Evolutionary conservation across 2,113 vertebrate genomes (phyloP), one percentile per base, ranked within the genome.

Genomic region (Leptosomus discolor): DNA sequence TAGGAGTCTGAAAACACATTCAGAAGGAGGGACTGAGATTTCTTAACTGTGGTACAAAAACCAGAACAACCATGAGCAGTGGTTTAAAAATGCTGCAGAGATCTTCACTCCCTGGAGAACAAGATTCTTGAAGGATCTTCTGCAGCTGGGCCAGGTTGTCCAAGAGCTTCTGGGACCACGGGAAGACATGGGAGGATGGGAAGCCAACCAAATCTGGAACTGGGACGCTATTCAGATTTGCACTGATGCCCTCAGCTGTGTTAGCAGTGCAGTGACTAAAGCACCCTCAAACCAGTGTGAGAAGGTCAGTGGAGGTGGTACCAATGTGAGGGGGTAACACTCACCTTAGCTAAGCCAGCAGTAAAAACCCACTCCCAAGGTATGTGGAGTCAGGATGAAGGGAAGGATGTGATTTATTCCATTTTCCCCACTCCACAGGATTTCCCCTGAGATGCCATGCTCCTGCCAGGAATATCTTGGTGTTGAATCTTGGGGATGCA

Each of bases 381-480:
- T 41, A 39, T 5, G 18, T 8, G 7, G 34, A 43, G 5, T 43
- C 34, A 68, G 51, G 67, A 32, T 71, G 13, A 15, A 37, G 46
- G 68, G 39, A 73, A 64, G 24, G 10, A 21, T 16, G 50, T 7
- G 16, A 64, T 64, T 90, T 75, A 51, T 80, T 88, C 39, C 19
- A 7, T 68, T 68, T 51, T 24, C 11, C 23, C 43, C 11, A 15
- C 7, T 30, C 51, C 43, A 7, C 6, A 43, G 68, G 36, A 79
- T 71, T 80, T 88, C 43, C 48, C 67, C 17, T 0, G 0, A 3
- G 2, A 34, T 56, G 17, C 32, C 43, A 15, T 1, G 0, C 43
- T 94, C 60, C 65, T 56, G 34, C 27, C 65, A 64, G 85, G 64
- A 92, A 34, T 32, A 76, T 29, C 74, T 79, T 1, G 0, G 15